phyloP scores from a whole-genome alignment of 2,888 invertebrate species.

The Psylliodes chrysocephalus region DNA sequence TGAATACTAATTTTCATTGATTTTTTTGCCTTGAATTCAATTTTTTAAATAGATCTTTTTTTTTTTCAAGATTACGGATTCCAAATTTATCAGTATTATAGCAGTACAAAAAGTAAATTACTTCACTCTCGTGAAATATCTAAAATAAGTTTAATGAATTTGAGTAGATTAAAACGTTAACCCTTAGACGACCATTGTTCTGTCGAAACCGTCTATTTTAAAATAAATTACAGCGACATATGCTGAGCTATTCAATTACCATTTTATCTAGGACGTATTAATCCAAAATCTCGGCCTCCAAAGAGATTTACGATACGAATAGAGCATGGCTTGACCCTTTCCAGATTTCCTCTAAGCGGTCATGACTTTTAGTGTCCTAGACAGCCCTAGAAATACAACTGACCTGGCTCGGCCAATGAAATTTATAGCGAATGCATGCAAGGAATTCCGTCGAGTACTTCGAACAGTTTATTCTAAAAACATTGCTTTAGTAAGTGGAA shows the following conservation, averaged over 20 bases:
- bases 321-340: constrained; percentile 23
- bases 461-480: background rate
- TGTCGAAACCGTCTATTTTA: background rate
- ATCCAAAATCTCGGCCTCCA: constrained; percentile 24
- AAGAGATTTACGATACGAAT: constrained; percentile 29
- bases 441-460: background rate
- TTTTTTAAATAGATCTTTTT: too few relatives aligned
- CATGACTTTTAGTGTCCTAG: constrained; percentile 30
- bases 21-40: too few relatives aligned
- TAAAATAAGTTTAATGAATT: too few relatives aligned
- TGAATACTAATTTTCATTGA: too few relatives aligned
- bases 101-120: too few relatives aligned
- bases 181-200: background rate
- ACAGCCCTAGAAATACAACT: constrained; percentile 26
- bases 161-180: too few relatives aligned
- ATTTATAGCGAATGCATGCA: constrained; percentile 15
- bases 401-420: constrained; percentile 11
- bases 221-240: constrained; percentile 25
- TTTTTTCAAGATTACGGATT: too few relatives aligned
- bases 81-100: too few relatives aligned
- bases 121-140: too few relatives aligned
- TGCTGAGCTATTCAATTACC: constrained; percentile 31
- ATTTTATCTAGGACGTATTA: constrained; percentile 27
- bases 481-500: background rate
- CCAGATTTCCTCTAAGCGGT: constrained; percentile 24